Base-by-base conservation (phyloP, 2,797 vertebrate genomes). In the Bradypodion ventrale region DNA sequence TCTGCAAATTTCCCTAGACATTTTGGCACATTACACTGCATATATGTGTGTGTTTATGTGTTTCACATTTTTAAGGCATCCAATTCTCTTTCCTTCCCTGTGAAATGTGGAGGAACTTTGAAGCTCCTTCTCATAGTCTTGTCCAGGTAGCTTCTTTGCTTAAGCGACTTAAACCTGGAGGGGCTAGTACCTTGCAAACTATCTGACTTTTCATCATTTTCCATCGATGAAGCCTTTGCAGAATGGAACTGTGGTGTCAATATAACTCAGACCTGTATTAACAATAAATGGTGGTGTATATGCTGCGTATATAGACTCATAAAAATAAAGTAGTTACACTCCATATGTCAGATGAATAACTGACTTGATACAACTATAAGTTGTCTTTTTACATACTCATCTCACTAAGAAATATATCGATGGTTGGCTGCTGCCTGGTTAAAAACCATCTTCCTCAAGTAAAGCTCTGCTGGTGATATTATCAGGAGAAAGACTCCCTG, bases 401-500 rank as follows among this genome's bases (percentile, higher is more conserved):
- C 75, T 90, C 21, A 0, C 82, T 69, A 83, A 82, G 84, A 90
- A 82, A 63, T 75, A 29, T 74, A 35, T 56, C 81, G 84, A 85
- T 81, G 75, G 83, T 65, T 91, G 59, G 73, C 84, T 90, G 83
- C 83, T 78, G 72, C 62, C 90, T 66, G 44, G 86, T 82, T 87
- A 85, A 74, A 82, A 80, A 40, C 68, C 65, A 60, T 87, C 80
- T 76, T 90, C 68, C 84, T 80, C 60, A 84, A 49, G 87, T 73
- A 84, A 78, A 62, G 78, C 86, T 86, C 40, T 83, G 78, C 85
- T 77, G 59, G 73, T 52, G 86, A 87, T 91, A 85, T 75, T 86
- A 81, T 92, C 89, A 73, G 78, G 15, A 4, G 0, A 84, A 84
- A 91, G 88, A 92, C 87, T 93, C 80, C 81, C 89, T 87, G 87